Evolutionary conservation across 2,113 vertebrate species (phyloP).

Genomic region (Phyllostomus hastatus): DNA sequence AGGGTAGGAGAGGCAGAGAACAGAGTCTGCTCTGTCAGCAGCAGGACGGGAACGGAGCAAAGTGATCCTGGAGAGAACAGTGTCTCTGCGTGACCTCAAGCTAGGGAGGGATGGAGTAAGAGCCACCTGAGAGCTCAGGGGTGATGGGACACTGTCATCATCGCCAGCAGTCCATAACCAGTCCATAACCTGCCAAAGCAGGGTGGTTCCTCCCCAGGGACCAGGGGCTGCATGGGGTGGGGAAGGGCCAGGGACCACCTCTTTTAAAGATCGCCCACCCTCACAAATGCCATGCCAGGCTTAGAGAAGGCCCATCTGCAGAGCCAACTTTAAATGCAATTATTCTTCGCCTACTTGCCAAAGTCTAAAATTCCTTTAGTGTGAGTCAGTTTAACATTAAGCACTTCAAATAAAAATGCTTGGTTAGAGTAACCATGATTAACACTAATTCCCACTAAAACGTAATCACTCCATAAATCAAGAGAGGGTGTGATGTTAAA

Average conservation of each 20-base stretch:
- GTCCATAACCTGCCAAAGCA: not conserved
- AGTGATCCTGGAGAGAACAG: not conserved
- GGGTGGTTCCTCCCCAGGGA: not conserved
- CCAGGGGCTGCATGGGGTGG: not conserved
- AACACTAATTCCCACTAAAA: not conserved
- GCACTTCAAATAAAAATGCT: not conserved
- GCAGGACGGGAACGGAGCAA: not conserved
- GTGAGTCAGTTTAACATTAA: not conserved
- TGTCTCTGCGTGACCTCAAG: not conserved
- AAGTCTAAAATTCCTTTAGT: not conserved
- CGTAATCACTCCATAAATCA: not conserved
- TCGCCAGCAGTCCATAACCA: not conserved
- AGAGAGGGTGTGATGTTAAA: not conserved
- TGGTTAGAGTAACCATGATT: not conserved
- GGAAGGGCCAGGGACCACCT: not conserved
- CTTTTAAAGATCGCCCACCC: not conserved
- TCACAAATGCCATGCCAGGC: not conserved
- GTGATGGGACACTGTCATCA: not conserved
- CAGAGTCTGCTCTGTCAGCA: not conserved
- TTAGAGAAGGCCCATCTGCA: not conserved
- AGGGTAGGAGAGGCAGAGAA: not conserved
- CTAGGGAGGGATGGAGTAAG: not conserved
- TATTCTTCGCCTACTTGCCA: not conserved
- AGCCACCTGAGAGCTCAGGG: not conserved
- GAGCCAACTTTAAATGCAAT: not conserved